These are phyloP conservation scores for Caranx melampygus DNA, from an alignment of 2,113 vertebrate species.

Conservation along the genomic window DNA sequence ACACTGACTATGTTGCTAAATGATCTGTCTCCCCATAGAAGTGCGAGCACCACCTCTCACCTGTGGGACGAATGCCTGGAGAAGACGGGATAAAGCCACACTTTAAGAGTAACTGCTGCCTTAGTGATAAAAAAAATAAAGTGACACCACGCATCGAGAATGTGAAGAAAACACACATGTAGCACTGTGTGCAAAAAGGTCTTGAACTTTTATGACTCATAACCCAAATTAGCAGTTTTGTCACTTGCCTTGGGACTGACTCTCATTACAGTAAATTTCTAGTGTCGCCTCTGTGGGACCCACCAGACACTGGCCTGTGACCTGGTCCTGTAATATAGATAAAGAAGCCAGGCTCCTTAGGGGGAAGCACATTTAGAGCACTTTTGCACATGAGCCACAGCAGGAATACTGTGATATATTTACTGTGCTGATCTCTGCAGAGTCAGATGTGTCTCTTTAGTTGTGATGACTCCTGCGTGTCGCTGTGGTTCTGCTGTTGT, in stretches of 20 bases:
- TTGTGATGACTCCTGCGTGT: slow-evolving; percentile 4
- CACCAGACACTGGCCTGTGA: slow-evolving; percentile 10
- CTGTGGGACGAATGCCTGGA: slow-evolving; percentile 23
- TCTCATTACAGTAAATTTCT: slow-evolving; percentile 39
- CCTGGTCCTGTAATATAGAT: slow-evolving; percentile 1
- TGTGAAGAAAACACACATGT: neutral
- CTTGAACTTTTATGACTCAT: slow-evolving; percentile 30
- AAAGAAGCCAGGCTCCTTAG: neutral
- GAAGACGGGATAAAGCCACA: slow-evolving; percentile 9
- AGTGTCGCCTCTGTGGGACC: slow-evolving; percentile 9
- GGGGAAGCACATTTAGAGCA: slow-evolving; percentile 7
- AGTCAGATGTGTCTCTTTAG: slow-evolving; percentile 14
- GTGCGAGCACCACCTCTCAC: slow-evolving; percentile 37
- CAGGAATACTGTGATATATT: neutral
- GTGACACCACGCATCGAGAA: neutral
- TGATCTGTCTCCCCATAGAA: slow-evolving; percentile 17
- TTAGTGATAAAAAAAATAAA: neutral
- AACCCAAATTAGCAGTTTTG: slow-evolving; percentile 37
- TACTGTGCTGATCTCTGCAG: slow-evolving; percentile 19
- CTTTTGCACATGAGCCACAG: slow-evolving; percentile 2
- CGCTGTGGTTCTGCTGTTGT: slow-evolving; percentile 31
- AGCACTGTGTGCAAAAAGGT: slow-evolving; percentile 29
- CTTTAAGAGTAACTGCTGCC: slow-evolving; percentile 13
- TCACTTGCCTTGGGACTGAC: neutral
- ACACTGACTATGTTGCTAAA: slow-evolving; percentile 21